These are phyloP conservation scores for Brachionus paranguensis DNA, from an alignment of 1,140 invertebrate genomes.

Conservation along the genomic window DNA sequence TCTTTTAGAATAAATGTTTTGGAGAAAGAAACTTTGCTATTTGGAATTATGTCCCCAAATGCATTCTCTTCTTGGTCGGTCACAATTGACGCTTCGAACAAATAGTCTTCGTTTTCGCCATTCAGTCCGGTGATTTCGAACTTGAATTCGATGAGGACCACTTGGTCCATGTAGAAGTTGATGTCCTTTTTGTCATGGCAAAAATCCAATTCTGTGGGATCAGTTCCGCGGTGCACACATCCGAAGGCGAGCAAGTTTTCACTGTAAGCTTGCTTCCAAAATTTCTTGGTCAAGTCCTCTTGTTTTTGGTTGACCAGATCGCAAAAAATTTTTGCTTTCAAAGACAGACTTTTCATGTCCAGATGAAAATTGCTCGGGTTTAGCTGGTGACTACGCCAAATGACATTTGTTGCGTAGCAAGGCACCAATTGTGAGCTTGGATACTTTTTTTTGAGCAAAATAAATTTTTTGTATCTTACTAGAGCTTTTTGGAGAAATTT, in stretches of 20 bases:
- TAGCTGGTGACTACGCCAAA: constrained; percentile 58
- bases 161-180: neutral
- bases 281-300: neutral
- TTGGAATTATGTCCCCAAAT: neutral
- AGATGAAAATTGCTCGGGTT: constrained; percentile 52
- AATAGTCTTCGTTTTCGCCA: neutral
- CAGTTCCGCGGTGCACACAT: neutral
- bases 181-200: neutral
- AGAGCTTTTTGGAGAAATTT: constrained; percentile 53
- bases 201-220: neutral
- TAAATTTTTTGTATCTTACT: constrained; percentile 57
- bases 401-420: constrained; percentile 58
- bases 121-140: neutral
- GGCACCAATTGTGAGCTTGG: constrained; percentile 56
- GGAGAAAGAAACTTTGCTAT: neutral
- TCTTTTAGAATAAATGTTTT: neutral
- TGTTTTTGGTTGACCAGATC: neutral
- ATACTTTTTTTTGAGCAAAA: constrained; percentile 42
- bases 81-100: neutral
- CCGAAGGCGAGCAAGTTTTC: neutral
- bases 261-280: neutral
- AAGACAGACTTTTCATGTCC: constrained; percentile 50
- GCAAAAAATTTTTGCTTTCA: neutral
- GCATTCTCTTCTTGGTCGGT: neutral
- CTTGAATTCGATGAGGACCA: neutral